Percentiles rank a stretch among this genome's conserved stretches.
phyloP scores from a whole-genome alignment of 2,888 invertebrate species.

The Adelphocoris suturalis region DNA sequence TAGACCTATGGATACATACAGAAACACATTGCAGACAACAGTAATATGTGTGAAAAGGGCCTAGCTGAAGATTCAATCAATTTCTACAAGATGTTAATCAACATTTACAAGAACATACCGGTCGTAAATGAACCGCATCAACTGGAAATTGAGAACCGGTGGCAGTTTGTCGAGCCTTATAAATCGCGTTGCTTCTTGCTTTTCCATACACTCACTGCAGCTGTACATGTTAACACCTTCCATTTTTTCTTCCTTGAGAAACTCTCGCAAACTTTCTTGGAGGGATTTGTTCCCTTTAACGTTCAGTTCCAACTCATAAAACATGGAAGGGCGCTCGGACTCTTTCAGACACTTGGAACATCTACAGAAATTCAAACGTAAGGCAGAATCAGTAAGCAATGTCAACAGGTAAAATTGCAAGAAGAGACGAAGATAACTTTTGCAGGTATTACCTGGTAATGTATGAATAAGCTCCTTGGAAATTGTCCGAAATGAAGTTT shows the following conservation, averaged over 20 bases:
- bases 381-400: background rate
- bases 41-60: no score
- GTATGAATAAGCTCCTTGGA: slow-evolving; percentile 80
- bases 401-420: background rate
- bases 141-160: slow-evolving; percentile 82
- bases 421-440: background rate
- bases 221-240: slow-evolving; percentile 82
- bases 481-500: slow-evolving; percentile 79
- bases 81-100: no score
- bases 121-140: slow-evolving; percentile 83
- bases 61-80: no score
- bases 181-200: slow-evolving; percentile 82
- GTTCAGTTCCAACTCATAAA: slow-evolving; percentile 83
- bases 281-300: slow-evolving; percentile 80
- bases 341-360: slow-evolving; percentile 81
- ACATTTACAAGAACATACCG: slow-evolving; percentile 78
- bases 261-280: slow-evolving; percentile 80
- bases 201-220: slow-evolving; percentile 81
- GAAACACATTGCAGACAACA: no score
- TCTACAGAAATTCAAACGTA: slow-evolving; percentile 76
- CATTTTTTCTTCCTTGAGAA: slow-evolving; percentile 82
- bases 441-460: slow-evolving; percentile 78
- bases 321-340: slow-evolving; percentile 81
- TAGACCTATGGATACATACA: no score
- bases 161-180: slow-evolving; percentile 81